Percentiles rank a stretch among this genome's conserved stretches.
phyloP scores from a whole-genome alignment of 1,140 invertebrate genomes.

The Prorops nasuta region DNA sequence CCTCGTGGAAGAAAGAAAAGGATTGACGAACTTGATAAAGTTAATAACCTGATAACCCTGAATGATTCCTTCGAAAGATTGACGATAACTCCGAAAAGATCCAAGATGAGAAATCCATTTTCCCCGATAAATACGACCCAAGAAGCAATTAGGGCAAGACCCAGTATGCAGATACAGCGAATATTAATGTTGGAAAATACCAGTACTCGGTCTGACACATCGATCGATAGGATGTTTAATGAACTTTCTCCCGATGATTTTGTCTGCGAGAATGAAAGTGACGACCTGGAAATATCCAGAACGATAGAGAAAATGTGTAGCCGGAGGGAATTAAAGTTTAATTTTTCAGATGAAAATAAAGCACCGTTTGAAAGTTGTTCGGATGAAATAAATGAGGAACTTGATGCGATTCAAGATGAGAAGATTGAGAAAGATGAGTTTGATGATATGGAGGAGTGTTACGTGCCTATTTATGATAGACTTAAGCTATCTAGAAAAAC shows the following conservation, averaged over 20 bases:
- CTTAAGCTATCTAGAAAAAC: constrained; percentile 12
- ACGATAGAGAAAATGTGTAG: constrained; percentile 62
- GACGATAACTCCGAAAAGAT: constrained; percentile 35
- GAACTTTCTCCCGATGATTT: constrained; percentile 52
- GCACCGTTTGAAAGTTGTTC: neutral
- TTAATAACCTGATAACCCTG: constrained; percentile 9
- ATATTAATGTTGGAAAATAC: constrained; percentile 32
- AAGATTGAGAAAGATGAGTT: constrained; percentile 30
- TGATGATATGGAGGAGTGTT: constrained; percentile 30
- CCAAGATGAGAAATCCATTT: constrained; percentile 15
- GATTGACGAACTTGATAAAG: neutral
- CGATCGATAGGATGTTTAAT: constrained; percentile 40
- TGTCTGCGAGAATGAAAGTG: constrained; percentile 48
- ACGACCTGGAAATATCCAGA: constrained; percentile 59
- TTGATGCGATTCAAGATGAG: constrained; percentile 6
- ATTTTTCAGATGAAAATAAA: neutral
- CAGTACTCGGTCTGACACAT: constrained; percentile 34
- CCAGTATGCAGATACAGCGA: constrained; percentile 18
- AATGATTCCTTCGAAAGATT: constrained; percentile 35
- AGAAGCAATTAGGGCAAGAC: constrained; percentile 19
- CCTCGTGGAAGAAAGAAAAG: too few relatives aligned
- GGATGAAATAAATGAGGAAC: neutral
- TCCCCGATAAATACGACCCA: neutral
- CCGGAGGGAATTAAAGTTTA: constrained; percentile 11
- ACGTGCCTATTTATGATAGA: constrained; percentile 39